phyloP scores from a whole-genome alignment of 2,888 invertebrate genomes.

The Cyaniris semiargus region DNA sequence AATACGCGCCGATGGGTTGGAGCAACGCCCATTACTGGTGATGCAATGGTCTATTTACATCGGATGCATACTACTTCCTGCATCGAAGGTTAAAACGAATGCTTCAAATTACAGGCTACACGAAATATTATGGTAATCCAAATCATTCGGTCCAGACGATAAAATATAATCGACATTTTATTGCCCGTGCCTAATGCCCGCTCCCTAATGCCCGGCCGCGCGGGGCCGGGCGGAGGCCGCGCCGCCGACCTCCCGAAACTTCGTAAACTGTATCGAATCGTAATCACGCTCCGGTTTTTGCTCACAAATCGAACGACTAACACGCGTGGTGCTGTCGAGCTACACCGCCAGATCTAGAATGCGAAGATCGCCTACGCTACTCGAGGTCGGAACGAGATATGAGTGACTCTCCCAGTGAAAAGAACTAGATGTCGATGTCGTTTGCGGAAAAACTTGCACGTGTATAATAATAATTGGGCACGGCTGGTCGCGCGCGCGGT shows the following conservation, averaged over 20 bases:
- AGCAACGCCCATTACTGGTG: conserved; percentile 15
- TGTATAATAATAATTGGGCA: conserved; percentile 45
- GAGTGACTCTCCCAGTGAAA: not conserved
- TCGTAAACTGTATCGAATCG: conserved; percentile 13
- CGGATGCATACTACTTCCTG: conserved; percentile 6
- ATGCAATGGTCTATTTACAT: conserved; percentile 18
- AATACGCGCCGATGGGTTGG: not conserved
- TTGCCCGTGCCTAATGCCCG: conserved; percentile 58
- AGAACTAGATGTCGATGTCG: not conserved
- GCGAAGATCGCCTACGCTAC: not conserved
- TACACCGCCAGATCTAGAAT: not conserved
- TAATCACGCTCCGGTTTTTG: conserved; percentile 23
- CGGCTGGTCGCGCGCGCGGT: conserved; percentile 55
- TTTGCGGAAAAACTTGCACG: not conserved
- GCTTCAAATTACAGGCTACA: conserved; percentile 6
- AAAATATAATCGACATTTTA: conserved; percentile 49
- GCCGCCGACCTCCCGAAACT: conserved; percentile 26
- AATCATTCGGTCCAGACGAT: conserved; percentile 25
- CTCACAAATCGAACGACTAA: conserved; percentile 7
- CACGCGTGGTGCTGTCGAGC: conserved; percentile 37
- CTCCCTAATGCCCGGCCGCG: conserved; percentile 59
- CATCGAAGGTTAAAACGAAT: conserved; percentile 1
- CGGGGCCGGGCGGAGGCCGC: conserved; percentile 44
- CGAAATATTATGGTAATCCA: conserved; percentile 13
- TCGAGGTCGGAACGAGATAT: not conserved